Percentiles rank a stretch among this genome's conserved stretches.
Conservation (phyloP, 1,140 invertebrate species). For the Drosophila chauvacae region DNA sequence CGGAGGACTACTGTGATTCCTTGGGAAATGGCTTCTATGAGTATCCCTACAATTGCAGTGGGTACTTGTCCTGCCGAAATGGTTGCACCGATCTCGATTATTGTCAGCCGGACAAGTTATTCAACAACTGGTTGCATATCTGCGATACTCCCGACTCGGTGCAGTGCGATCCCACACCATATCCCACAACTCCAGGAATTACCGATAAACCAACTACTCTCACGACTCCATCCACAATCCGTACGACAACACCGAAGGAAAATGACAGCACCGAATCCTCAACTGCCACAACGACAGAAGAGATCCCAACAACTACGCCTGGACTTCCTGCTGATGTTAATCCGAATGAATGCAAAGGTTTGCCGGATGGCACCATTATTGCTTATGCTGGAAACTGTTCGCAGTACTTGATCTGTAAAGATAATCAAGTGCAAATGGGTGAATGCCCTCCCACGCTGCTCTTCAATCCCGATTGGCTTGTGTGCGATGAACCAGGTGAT, state of each 20-base stretch:
- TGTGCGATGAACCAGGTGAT: constrained; percentile 61
- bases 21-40: constrained; percentile 65
- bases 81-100: constrained; percentile 59
- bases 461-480: constrained; percentile 55
- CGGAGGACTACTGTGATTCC: constrained; percentile 39
- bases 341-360: constrained; percentile 35
- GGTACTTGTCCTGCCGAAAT: constrained; percentile 55
- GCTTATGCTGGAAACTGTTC: constrained; percentile 69
- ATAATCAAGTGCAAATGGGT: constrained; percentile 43
- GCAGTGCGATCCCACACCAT: constrained; percentile 31
- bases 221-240: constrained; percentile 10
- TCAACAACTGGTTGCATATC: constrained; percentile 53
- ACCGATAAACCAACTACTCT: constrained; percentile 6
- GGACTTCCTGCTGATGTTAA: constrained; percentile 57
- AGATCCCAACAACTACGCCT: constrained; percentile 32
- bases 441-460: constrained; percentile 46
- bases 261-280: constrained; percentile 12
- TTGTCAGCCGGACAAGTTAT: constrained; percentile 62
- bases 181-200: constrained; percentile 41
- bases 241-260: constrained; percentile 16
- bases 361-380: constrained; percentile 24
- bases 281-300: constrained; percentile 20
- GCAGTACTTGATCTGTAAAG: constrained; percentile 51
- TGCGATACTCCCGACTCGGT: constrained; percentile 70
- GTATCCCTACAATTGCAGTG: constrained; percentile 63